phyloP scores from a whole-genome alignment of 2,797 vertebrate genomes.

The Brachyalestes nurse region DNA sequence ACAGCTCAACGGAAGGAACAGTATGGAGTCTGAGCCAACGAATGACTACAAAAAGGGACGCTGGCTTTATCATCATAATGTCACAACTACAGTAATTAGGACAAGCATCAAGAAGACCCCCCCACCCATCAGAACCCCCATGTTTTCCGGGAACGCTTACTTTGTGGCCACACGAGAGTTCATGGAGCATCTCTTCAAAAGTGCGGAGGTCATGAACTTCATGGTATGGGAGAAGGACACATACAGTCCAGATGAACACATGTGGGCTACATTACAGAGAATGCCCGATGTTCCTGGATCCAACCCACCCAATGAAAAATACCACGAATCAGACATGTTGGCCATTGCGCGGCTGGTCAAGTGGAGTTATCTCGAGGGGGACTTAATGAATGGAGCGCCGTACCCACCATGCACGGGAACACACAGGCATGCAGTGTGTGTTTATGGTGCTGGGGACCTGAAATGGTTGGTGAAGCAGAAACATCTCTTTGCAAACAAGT shows the following conservation, averaged over 20 bases:
- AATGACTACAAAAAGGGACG: conserved; percentile 66
- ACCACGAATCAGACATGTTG: conserved; percentile 83
- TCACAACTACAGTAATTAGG: conserved; percentile 51
- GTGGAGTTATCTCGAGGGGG: conserved; percentile 81
- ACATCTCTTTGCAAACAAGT: conserved; percentile 93
- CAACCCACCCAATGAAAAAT: conserved; percentile 76
- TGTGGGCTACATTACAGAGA: conserved; percentile 89
- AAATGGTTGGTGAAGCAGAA: conserved; percentile 83
- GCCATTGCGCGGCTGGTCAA: conserved; percentile 85
- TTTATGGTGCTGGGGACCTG: conserved; percentile 87
- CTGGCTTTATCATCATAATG: conserved; percentile 78
- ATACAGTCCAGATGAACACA: conserved; percentile 89
- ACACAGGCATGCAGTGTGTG: conserved; percentile 79
- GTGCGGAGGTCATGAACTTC: conserved; percentile 67
- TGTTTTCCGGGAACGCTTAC: conserved; percentile 90
- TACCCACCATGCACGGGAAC: conserved; percentile 82
- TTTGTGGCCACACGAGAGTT: conserved; percentile 83
- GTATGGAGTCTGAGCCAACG: conserved; percentile 81
- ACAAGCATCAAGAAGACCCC: conserved; percentile 66
- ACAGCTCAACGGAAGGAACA: conserved; percentile 80
- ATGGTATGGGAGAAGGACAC: conserved; percentile 91
- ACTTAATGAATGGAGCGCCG: conserved; percentile 78
- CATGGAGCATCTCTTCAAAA: conserved; percentile 77
- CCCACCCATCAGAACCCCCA: conserved; percentile 80
- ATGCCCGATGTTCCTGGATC: conserved; percentile 84